Evolutionary conservation across 92 coral and sea anemone species (phyloP), one percentile per base, ranked within the genome.

Genomic region (Bergia sp.): DNA sequence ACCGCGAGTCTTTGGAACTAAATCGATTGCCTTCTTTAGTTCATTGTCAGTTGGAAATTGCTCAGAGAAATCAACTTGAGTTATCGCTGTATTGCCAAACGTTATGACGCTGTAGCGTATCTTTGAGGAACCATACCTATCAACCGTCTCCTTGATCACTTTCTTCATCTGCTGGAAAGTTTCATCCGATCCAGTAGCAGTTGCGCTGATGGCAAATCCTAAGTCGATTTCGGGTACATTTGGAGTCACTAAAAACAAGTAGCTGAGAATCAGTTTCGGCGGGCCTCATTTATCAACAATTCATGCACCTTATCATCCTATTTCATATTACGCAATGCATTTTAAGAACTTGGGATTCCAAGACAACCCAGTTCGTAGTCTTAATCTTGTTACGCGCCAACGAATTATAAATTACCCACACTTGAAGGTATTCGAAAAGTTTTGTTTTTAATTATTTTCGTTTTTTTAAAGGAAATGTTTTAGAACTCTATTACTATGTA

Each of bases 91-190:
- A 39, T 82, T 91, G 7, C 95, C 98, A 77, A 90, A 96, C 18
- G 96, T 92, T 18, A 96, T 86, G 50, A 96, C 88, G 57, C 96
- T 93, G 92, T 96, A 96, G 77, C 90, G 87, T 20, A 93, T 92
- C 64, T 94, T 88, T 10, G 82, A 86, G 50, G 90, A 88, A 64
- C 98, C 98, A 53, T 90, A 95, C 41, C 86, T 85, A 44, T 91
- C 96, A 21, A 92, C 73, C 57, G 94, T 89, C 7, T 94, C 89
- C 71, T 91, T 91, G 36, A 92, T 81, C 75, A 92, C 86, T 81
- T 90, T 93, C 91, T 92, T 92, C 88, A 86, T 83, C 64, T 86
- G 84, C 5, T 85, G 89, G 43, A 95, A 92, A 82, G 93, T 93
- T 79, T 82, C 85, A 69, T 93, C 93, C 8, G 95, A 82, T n/a